Evolutionary conservation across 2,888 invertebrate genomes (phyloP).

Genomic region (Aproaerema taeniolella): DNA sequence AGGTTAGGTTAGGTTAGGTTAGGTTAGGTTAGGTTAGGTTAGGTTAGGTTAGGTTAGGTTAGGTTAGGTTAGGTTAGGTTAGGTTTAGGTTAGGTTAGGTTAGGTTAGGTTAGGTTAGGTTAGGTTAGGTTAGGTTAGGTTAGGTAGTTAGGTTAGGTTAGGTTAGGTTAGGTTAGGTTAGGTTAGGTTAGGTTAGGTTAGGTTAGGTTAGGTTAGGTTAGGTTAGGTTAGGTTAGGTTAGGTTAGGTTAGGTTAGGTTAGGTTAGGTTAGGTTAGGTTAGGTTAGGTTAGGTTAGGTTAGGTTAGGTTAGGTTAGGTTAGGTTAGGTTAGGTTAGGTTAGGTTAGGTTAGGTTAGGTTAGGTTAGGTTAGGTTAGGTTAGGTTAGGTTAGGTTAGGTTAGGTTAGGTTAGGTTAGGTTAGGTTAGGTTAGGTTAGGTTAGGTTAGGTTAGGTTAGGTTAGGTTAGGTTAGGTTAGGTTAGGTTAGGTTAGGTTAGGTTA

Average conservation of each 20-base stretch:
- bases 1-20: conserved; percentile 17
- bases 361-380: conserved; percentile 15
- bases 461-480: conserved; percentile 17
- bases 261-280: conserved; percentile 18
- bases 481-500: conserved; percentile 15
- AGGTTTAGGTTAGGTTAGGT: conserved; percentile 18
- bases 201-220: conserved; percentile 18
- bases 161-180: conserved; percentile 21
- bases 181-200: conserved; percentile 19
- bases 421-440: conserved; percentile 18
- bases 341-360: conserved; percentile 14
- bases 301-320: conserved; percentile 10
- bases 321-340: conserved; percentile 17
- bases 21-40: conserved; percentile 15
- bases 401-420: conserved; percentile 19
- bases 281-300: conserved; percentile 16
- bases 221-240: conserved; percentile 22
- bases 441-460: conserved; percentile 18
- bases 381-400: conserved; percentile 19
- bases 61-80: conserved; percentile 14
- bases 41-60: conserved; percentile 15
- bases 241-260: conserved; percentile 21
- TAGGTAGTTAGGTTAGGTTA: conserved; percentile 26
- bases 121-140: conserved; percentile 20
- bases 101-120: conserved; percentile 22